Conservation (phyloP, 2,888 invertebrate genomes). For the Brassicogethes aeneus region DNA sequence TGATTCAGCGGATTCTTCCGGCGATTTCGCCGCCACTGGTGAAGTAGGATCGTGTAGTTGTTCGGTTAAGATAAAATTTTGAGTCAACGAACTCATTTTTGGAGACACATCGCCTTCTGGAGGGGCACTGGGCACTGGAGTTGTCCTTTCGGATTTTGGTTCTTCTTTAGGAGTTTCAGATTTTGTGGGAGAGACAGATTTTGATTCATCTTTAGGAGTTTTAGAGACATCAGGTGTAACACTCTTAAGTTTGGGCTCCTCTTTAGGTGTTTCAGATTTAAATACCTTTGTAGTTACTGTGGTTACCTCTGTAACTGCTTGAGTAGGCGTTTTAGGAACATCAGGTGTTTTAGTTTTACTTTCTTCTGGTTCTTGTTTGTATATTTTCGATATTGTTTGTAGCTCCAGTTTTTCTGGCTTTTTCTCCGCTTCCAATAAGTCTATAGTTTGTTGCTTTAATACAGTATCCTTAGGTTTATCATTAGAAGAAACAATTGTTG, state of each 20-base stretch:
- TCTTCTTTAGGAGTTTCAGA: too few relatives aligned
- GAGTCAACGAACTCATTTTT: slow-evolving; percentile 8
- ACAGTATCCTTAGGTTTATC: background rate
- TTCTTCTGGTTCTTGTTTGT: background rate
- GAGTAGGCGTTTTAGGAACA: background rate
- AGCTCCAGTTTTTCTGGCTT: background rate
- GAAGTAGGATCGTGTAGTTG: slow-evolving; percentile 11
- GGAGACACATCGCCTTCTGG: background rate
- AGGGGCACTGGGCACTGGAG: slow-evolving; percentile 5
- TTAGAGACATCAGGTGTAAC: background rate
- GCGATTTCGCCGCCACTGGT: slow-evolving; percentile 1
- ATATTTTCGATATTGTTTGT: background rate
- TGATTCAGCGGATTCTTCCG: slow-evolving; percentile 9
- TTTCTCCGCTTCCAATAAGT: background rate
- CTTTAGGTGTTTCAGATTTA: too few relatives aligned
- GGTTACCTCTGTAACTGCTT: background rate
- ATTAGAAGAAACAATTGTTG: too few relatives aligned
- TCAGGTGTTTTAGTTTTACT: too few relatives aligned
- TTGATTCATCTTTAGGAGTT: background rate
- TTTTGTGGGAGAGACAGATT: too few relatives aligned
- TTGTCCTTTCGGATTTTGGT: background rate
- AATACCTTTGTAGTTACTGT: background rate
- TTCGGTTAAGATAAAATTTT: slow-evolving; percentile 17
- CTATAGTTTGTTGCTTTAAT: background rate
- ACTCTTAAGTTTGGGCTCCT: background rate